Evolutionary conservation across 92 coral and sea anemone genomes (phyloP), one percentile per base, ranked within the genome.

Genomic region (Siderastrea radians): DNA sequence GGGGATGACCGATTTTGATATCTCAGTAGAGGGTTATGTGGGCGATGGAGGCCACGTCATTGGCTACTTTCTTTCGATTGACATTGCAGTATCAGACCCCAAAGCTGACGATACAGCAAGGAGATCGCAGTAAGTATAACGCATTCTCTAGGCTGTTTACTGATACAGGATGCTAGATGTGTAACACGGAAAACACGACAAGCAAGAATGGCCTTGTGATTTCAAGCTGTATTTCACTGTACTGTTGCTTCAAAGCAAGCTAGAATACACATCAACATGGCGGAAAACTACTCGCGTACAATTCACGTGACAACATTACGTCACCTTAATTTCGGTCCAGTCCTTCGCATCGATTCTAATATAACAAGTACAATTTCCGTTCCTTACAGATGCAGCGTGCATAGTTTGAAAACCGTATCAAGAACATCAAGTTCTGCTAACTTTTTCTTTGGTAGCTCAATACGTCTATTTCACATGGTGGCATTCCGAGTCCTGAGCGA

Each of bases 31-130:
- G 61, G 63, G 78, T 51, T 74, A 74, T 51, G 78, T 74, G 45
- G 62, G 78, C 78, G 78, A 74, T 49, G 78, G 78, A 17, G 78
- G 78, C 61, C 78, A 74, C 63, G 78, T 74, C 46, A 74, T 74
- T 15, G 78, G 78, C 78, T 74, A 74, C 52, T 69, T 69, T 46
- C 52, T 69, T 11, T 69, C 64, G 66, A 72, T 72, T 26, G 77
- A 72, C 2, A 72, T 13, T 72, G 77, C 77, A 72, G 77, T 72
- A 4, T 72, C 10, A 58, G 77, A 72, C 77, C 77, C 77, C 58
- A 59, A 72, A 72, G 77, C 59, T 72, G 77, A 72, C 77, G 58
- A 47, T 72, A 72, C 55, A 47, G 55, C 77, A 72, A 72, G 77
- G 77, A 72, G 77, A 48, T 72, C 77, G 0, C 77, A 72, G 77